phyloP scores from a whole-genome alignment of 2,888 invertebrate genomes.

The Lordiphosa andalusiaca region DNA sequence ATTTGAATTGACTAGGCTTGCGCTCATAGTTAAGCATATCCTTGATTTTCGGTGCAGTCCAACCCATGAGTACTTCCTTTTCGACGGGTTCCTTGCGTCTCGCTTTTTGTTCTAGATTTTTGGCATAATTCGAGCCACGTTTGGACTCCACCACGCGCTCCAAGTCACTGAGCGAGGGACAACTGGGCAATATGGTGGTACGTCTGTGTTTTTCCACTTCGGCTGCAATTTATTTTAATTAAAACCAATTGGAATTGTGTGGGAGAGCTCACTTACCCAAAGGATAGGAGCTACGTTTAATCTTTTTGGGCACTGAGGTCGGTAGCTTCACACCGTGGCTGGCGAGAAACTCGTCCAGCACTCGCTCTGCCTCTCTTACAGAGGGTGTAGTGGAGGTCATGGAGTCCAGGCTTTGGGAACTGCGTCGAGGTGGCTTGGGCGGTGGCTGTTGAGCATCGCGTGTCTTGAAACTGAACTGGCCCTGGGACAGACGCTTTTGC shows the following conservation, averaged over 20 bases:
- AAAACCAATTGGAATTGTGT: slow-evolving; percentile 10
- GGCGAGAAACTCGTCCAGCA: slow-evolving; percentile 72
- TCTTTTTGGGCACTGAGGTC: slow-evolving; percentile 16
- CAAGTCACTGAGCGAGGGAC: slow-evolving; percentile 74
- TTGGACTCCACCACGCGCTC: slow-evolving; percentile 64
- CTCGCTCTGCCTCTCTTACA: slow-evolving; percentile 73
- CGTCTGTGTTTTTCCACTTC: slow-evolving; percentile 43
- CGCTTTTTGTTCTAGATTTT: slow-evolving; percentile 50
- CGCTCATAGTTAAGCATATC: slow-evolving; percentile 75
- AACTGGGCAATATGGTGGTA: slow-evolving; percentile 44
- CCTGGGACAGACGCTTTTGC: slow-evolving; percentile 72
- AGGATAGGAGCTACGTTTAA: slow-evolving; percentile 65
- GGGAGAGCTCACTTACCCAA: slow-evolving; percentile 56
- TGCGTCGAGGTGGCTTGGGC: slow-evolving; percentile 78
- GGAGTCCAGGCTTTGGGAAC: slow-evolving; percentile 55
- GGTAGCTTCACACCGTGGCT: slow-evolving; percentile 63
- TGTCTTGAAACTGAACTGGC: slow-evolving; percentile 59
- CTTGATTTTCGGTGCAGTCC: slow-evolving; percentile 70
- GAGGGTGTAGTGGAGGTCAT: slow-evolving; percentile 70
- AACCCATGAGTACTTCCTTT: slow-evolving; percentile 60
- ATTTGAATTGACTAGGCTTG: slow-evolving; percentile 48
- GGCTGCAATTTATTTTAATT: slow-evolving; percentile 33
- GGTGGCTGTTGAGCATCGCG: slow-evolving; percentile 65
- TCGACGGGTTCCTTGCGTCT: slow-evolving; percentile 29
- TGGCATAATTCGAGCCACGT: slow-evolving; percentile 50